Base-by-base conservation (phyloP, 37 sponge, comb jelly and placozoan genomes). In the Halichondria panicea region DNA sequence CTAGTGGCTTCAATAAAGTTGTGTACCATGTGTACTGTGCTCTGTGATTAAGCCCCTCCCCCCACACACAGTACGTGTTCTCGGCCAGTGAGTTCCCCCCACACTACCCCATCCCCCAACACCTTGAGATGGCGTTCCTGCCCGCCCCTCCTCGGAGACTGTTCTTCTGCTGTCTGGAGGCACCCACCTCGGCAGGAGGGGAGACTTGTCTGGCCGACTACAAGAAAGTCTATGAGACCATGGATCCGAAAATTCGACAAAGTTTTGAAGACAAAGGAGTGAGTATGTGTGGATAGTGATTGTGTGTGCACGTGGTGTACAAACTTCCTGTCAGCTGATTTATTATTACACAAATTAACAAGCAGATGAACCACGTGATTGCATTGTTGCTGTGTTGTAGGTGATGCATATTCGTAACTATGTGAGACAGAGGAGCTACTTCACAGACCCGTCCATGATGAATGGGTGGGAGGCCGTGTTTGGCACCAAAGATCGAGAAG, bases 391-490 rank as follows among this genome's bases (percentile, higher is more conserved):
- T 70, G 60, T n/a, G n/a, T 22, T 46, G 22, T 40, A 87, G 87
- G 76, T 87, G 31, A 81, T 74, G 82, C 75, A 84, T 37, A 46
- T 78, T 2, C 62, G 85, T 1, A 84, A 89, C 66, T 84, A 89
- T 39, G 54, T 64, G 8, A 25, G 45, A 7, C 38, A 61, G 66
- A 74, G 75, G 74, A 44, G 57, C 7, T 37, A 68, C 5, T 46
- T 79, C 44, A 70, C 71, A 9, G 86, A 90, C 43, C 91, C 86
- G 4, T 75, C 85, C 46, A 75, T 71, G 72, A 28, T 90, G 76
- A 90, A 90, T 53, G 86, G 91, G 27, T 90, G 91, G 91, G 66
- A 69, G 48, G 91, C 74, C 11, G 70, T 85, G 28, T 90, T 85
- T 63, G 86, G 48, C 15, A 85, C 91, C n/a, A 58, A 55, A 2